Evolutionary conservation across 1,140 invertebrate species (phyloP), one percentile per base, ranked within the genome.

Genomic region (Zelostemma sp.): DNA sequence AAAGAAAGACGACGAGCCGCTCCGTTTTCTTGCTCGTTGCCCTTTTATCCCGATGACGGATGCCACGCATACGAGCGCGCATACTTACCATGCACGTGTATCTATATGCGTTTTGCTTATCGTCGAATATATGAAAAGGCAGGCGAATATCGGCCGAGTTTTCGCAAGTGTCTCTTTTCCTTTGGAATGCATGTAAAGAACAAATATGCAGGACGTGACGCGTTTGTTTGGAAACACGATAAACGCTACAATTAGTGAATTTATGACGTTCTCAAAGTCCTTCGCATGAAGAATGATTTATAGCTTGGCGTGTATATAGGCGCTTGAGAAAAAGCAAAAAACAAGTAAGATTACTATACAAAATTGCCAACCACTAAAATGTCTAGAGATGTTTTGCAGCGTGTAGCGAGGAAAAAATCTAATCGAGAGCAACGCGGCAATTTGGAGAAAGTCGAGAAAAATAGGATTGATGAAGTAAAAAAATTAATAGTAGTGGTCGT

Each of bases 31-130:
- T 64, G 63, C 49, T 73, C 69, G 45, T 53, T 60, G 57, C 47
- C 51, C 73, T 72, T 76, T 80, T 77, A 77, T 77, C 64, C 73
- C 50, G 70, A 67, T 63, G 62, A 57, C 50, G 50, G 58, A 64
- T 28, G 53, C 53, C 43, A 56, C 40, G 14, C 8, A 46, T 17
- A 46, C 43, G 38, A 33, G 41, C 18, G 43, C 25, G 11, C 28
- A 6, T 28, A 21, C 33, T n/a, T 55, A 49, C 51, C 28, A 61
- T 46, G 48, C 49, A 17, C 14, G 31, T 9, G n/a, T n/a, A n/a
- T n/a, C n/a, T n/a, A n/a, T n/a, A n/a, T n/a, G n/a, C n/a, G n/a
- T n/a, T n/a, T n/a, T n/a, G n/a, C n/a, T n/a, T n/a, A n/a, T n/a
- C n/a, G n/a, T n/a, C n/a, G n/a, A n/a, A n/a, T n/a, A n/a, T n/a